Conservation (phyloP, 2,888 invertebrate species). For the Pediacus dermestoides region DNA sequence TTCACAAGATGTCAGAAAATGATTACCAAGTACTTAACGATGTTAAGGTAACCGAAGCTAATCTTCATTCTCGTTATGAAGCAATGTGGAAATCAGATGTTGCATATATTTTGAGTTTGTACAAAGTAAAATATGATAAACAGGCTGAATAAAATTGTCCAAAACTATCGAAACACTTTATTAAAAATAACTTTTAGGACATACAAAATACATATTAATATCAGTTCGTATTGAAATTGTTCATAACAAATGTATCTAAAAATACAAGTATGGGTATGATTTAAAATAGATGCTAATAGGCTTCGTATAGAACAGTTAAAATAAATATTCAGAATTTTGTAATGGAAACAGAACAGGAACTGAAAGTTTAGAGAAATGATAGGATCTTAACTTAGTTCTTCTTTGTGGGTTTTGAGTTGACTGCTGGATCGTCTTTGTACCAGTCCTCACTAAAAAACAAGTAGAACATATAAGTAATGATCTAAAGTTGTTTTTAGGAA, state of each 20-base stretch:
- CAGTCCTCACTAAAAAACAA: constrained; percentile 71
- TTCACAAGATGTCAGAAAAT: too few species aligned
- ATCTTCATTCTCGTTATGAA: constrained; percentile 23
- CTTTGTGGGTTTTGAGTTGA: constrained; percentile 50
- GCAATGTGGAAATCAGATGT: constrained; percentile 32
- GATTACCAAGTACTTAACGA: too few species aligned
- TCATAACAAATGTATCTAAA: not conserved
- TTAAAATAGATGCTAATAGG: not conserved
- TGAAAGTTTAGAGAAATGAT: not conserved
- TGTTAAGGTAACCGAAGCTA: constrained; percentile 23
- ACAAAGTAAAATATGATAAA: constrained; percentile 35
- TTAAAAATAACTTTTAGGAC: constrained; percentile 4
- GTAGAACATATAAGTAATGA: constrained; percentile 13
- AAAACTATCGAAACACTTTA: not conserved
- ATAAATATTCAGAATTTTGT: constrained; percentile 1
- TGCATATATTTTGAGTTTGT: constrained; percentile 30
- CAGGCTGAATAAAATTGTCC: too few species aligned
- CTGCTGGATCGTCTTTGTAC: constrained; percentile 79
- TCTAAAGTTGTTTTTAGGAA: not conserved
- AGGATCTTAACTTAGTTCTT: constrained; percentile 19
- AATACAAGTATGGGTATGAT: not conserved
- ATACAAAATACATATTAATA: constrained; percentile 8
- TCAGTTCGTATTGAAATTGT: constrained; percentile 6
- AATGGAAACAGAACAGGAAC: not conserved
- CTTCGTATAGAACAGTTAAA: not conserved